Conservation (phyloP, 1,140 invertebrate genomes). For the Oreohelix idahoensis region DNA sequence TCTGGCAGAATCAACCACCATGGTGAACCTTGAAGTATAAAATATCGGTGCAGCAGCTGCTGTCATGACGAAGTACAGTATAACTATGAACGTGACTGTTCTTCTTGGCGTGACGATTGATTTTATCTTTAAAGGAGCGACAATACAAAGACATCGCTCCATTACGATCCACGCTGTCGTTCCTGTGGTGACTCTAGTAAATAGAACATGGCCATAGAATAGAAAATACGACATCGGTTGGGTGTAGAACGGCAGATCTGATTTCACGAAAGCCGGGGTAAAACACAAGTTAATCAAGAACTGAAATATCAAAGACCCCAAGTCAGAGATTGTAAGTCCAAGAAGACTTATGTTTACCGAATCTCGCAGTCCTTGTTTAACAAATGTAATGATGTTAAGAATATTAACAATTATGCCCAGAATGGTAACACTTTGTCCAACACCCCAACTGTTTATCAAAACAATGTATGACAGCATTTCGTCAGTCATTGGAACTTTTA, state of each 20-base stretch:
- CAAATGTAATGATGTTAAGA: background rate
- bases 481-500: no score
- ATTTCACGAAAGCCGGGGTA: background rate
- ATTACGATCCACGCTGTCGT: background rate
- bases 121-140: background rate
- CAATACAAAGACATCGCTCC: background rate
- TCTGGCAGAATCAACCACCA: no score
- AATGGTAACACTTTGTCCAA: background rate
- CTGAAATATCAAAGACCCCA: background rate
- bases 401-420: background rate
- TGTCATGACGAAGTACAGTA: no score
- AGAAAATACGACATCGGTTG: background rate
- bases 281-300: background rate
- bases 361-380: background rate
- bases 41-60: no score
- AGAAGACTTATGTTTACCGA: background rate
- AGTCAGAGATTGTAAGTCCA: background rate
- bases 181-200: background rate
- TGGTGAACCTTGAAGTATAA: no score
- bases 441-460: background rate
- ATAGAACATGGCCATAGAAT: background rate
- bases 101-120: background rate
- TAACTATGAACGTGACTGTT: no score
- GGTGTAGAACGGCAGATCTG: background rate
- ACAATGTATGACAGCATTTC: background rate